Conservation (phyloP, 2,113 vertebrate species). For the Gopherus evgoodei region DNA sequence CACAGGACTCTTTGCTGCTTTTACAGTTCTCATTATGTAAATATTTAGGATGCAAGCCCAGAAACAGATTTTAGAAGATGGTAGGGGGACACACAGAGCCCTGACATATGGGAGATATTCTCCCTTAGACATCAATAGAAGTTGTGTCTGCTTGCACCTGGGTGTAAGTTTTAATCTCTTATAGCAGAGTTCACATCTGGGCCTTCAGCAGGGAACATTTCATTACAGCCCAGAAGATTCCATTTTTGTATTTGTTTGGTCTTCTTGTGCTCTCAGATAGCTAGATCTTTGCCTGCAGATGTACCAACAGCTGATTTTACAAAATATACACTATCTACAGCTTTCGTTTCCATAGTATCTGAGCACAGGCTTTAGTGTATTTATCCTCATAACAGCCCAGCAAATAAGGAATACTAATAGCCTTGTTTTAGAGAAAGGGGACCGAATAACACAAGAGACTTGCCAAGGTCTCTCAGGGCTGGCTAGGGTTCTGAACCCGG, state of each 20-base stretch:
- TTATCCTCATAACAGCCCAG: accelerated
- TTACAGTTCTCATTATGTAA: neutral
- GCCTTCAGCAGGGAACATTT: neutral
- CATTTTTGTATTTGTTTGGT: neutral
- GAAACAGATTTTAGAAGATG: neutral
- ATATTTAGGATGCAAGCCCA: neutral
- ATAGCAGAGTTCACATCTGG: neutral
- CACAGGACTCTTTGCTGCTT: too few relatives aligned
- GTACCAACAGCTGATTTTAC: neutral
- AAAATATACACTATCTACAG: neutral
- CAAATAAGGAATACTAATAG: neutral
- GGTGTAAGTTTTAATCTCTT: neutral
- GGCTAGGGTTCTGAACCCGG: neutral
- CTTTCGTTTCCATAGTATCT: neutral
- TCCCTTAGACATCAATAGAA: neutral
- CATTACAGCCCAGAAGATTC: neutral
- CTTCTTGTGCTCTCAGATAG: neutral
- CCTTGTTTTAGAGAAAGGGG: neutral
- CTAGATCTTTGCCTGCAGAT: neutral
- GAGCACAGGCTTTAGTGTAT: neutral
- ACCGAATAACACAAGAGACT: neutral
- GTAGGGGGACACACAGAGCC: constrained; percentile 2
- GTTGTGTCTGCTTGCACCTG: neutral
- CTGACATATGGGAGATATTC: neutral
- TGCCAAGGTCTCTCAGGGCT: neutral